Evolutionary conservation across 2,797 vertebrate species (phyloP).

Genomic region (Paratrypauchen microcephalus): DNA sequence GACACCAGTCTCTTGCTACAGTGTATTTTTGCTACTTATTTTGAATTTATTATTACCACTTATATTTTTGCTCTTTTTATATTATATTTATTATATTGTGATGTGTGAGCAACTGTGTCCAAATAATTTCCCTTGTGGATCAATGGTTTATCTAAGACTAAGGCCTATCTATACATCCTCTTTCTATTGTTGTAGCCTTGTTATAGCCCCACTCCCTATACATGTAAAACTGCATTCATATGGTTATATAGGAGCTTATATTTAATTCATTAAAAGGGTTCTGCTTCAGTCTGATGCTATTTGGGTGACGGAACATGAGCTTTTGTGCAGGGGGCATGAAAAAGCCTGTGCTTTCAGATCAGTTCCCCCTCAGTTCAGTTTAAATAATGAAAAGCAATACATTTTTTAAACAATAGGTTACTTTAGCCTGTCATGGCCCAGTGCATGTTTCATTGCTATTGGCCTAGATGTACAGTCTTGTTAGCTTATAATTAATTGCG

Average conservation of each 20-base stretch:
- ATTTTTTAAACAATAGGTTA: background rate
- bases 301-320: background rate
- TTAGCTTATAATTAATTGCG: slow-evolving; percentile 3
- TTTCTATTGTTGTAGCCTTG: slow-evolving; percentile 23
- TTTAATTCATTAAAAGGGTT: slow-evolving; percentile 25
- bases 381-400: background rate
- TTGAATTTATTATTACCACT: too few species aligned
- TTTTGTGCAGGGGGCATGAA: slow-evolving; percentile 4
- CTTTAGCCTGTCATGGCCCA: background rate
- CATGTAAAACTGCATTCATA: slow-evolving; percentile 42
- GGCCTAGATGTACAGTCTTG: slow-evolving; percentile 2
- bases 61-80: too few species aligned
- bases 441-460: background rate
- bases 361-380: background rate
- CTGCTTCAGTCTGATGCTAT: slow-evolving; percentile 7
- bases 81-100: too few species aligned
- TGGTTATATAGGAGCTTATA: slow-evolving; percentile 33
- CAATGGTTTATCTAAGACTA: too few species aligned
- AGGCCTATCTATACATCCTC: slow-evolving; percentile 17
- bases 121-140: too few species aligned
- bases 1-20: too few species aligned
- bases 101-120: too few species aligned
- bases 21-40: too few species aligned
- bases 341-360: background rate
- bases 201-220: slow-evolving; percentile 15